These are phyloP conservation scores for Sorex fumeus DNA, from an alignment of 2,113 vertebrate species.

Conservation along the genomic window DNA sequence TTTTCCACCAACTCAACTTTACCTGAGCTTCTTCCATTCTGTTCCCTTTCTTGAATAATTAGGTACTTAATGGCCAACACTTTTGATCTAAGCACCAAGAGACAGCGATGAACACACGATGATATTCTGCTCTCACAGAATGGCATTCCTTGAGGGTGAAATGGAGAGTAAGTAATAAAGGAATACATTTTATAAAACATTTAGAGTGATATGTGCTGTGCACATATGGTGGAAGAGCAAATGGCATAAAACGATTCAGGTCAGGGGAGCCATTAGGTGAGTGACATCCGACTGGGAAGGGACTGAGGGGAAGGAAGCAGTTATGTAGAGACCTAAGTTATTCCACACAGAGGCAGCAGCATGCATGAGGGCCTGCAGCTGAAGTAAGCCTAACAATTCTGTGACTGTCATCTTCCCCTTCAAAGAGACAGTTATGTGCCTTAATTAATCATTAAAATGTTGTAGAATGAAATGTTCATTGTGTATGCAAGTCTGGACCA, in stretches of 20 bases:
- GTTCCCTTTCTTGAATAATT: not conserved
- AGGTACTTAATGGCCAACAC: not conserved
- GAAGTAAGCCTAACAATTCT: rapidly evolving
- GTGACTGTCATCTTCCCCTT: not conserved
- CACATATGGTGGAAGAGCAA: not conserved
- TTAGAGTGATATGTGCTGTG: not conserved
- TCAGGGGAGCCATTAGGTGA: not conserved
- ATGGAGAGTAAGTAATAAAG: not conserved
- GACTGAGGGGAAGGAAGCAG: not conserved
- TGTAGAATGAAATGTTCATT: no score
- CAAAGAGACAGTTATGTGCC: not conserved
- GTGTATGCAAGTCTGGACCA: not conserved
- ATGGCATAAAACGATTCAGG: not conserved
- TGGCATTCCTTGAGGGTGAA: not conserved
- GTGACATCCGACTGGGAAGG: not conserved
- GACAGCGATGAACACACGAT: not conserved
- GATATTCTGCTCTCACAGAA: not conserved
- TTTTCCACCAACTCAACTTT: not conserved
- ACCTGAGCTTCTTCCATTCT: no score
- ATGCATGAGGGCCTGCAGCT: rapidly evolving
- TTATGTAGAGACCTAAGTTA: not conserved
- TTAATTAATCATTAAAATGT: no score
- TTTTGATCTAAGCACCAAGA: not conserved
- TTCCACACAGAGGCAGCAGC: not conserved
- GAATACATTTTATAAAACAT: not conserved